Evolutionary conservation across 2,888 invertebrate genomes (phyloP), one percentile per base, ranked within the genome.

Genomic region (Spodoptera picta): DNA sequence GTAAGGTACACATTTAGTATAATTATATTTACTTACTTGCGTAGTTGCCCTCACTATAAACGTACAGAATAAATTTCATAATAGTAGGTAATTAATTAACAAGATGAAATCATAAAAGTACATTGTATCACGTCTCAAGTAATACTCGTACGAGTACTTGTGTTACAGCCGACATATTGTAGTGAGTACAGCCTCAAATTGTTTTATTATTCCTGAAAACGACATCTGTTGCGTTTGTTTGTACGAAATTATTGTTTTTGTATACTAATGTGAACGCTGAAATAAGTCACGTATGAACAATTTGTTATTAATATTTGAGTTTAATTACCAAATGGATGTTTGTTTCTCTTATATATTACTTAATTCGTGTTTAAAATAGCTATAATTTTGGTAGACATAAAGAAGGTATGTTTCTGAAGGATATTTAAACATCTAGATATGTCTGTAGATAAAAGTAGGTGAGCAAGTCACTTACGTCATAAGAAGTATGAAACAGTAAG

Each of bases 211-310:
- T 68, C 23, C 45, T 44, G 12, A 36, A 73, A 52, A 48, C 31
- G 44, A 48, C 69, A 69, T 73, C 60, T 73, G 69, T 48, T 55
- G 50, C 41, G 49, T 56, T 48, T 48, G 48, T 56, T 55, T n/a
- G 54, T 51, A 45, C 9, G 46, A 45, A 46, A 68, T 69, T 31
- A 60, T 73, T 68, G 53, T 73, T 60, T 50, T 47, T 44, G 46
- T 54, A 54, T 73, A 31, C 45, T 51, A 68, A 68, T 68, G 52
- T 11, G 23, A 14, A 50, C 19, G 49, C 10, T 12, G 27, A 43
- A 9, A 53, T 44, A 19, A 31, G 65, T 64, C 49, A 65, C 65
- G 65, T 55, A 55, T 43, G 6, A 10, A 46, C 12, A 19, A 45
- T 53, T 70, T 36, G 6, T 36, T 36, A 36, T 36, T 36, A 36